Base-by-base conservation (phyloP, 2,797 vertebrate species). In the Myotis daubentonii region DNA sequence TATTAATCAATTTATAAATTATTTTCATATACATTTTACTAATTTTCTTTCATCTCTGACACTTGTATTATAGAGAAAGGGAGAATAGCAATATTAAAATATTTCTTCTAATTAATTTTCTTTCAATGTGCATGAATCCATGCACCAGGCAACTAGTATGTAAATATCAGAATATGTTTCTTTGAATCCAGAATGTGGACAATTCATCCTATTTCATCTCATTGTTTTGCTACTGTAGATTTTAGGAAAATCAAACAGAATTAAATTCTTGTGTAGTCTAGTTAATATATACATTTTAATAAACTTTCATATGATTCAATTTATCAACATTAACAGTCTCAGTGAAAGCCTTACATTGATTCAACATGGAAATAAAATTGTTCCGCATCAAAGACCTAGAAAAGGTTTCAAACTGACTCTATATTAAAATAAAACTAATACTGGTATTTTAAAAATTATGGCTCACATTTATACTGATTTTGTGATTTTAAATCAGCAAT, bases 91-190 rank as follows among this genome's bases (percentile, higher is more conserved):
- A 62, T 30, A 62, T 62, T 62, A 62, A 62, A 62, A 62, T 62
- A 30, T 62, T 62, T 62, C 60, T 30, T 62, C 60, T 30, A 62
- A 62, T 62, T 62, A 30, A 62, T 62, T 62, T 62, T 62, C 60
- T 62, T 62, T 62, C 60, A 62, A 62, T 62, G 28, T 30, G 28
- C 28, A 30, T 13, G 60, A 62, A 62, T 30, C 28, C 13, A 1
- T 62, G 60, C 60, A 62, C 6, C 28, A 1, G 13, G 28, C 28
- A 28, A 62, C 28, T 30, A 28, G 25, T 13, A 80, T 62, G 53
- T 78, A 92, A 92, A 88, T 87, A 89, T 36, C 19, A 71, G 17
- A 83, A 71, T 15, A 57, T 19, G 12, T 78, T 92, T 38, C 87
- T 25, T 72, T 78, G 36, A 68, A 68, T 68, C 12, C 25, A 87